Conservation (phyloP, 1,140 invertebrate genomes). For the Trichonephila clavipes region DNA sequence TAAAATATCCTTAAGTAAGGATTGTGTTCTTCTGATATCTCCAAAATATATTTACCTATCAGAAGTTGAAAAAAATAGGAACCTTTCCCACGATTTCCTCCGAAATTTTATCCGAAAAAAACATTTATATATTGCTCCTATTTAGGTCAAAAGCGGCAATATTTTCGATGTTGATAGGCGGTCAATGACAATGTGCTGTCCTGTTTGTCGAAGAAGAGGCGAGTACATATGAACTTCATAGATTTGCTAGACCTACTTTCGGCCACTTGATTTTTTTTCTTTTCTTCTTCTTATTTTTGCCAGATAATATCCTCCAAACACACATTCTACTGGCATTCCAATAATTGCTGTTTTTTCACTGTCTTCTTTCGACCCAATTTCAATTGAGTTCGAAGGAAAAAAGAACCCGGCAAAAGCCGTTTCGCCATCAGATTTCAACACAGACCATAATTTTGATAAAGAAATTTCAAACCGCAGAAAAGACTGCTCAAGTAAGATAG, state of each 20-base stretch:
- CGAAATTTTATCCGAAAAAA: background rate
- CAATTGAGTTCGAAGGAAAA: constrained; percentile 9
- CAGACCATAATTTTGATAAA: background rate
- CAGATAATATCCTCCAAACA: constrained; percentile 33
- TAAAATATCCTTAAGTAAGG: no score
- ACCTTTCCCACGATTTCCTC: background rate
- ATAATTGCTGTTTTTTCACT: constrained; percentile 50
- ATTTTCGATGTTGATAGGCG: background rate
- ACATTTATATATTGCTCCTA: background rate
- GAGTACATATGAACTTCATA: constrained; percentile 6
- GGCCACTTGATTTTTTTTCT: background rate
- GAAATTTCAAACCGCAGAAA: background rate
- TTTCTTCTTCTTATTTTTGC: constrained; percentile 32
- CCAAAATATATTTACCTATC: no score
- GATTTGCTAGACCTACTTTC: constrained; percentile 64
- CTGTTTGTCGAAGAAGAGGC: background rate
- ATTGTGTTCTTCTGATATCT: no score
- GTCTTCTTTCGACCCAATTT: constrained; percentile 54
- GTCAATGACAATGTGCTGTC: constrained; percentile 38
- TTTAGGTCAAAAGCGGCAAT: constrained; percentile 25
- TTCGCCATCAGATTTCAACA: constrained; percentile 26
- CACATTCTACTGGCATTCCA: constrained; percentile 33
- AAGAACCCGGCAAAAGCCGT: background rate
- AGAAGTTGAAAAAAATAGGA: background rate
- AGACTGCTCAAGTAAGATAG: background rate